Conservation (phyloP, 1,140 invertebrate genomes). For the Calosoma granatense region DNA sequence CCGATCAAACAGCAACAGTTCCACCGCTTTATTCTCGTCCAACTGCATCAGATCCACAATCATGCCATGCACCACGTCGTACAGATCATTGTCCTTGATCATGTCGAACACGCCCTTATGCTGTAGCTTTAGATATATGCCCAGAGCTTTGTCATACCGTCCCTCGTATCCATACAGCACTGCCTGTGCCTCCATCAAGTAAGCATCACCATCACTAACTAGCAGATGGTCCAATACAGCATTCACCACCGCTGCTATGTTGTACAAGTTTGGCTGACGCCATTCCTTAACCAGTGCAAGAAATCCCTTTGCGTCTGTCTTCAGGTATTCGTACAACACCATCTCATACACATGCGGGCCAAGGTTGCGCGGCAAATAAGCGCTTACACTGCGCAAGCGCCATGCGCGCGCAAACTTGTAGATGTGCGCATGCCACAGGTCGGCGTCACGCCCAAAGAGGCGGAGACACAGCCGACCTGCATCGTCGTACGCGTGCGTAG, state of each 20-base stretch:
- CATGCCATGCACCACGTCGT: constrained; percentile 73
- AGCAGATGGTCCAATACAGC: constrained; percentile 66
- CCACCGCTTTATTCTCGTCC: constrained; percentile 72
- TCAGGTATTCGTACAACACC: constrained; percentile 88
- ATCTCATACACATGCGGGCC: constrained; percentile 88
- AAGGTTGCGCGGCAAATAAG: constrained; percentile 70
- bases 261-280: constrained; percentile 73
- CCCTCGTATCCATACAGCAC: constrained; percentile 84
- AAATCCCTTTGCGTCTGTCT: constrained; percentile 61
- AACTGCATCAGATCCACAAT: constrained; percentile 85
- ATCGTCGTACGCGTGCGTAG: constrained; percentile 60
- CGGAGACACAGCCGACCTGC: constrained; percentile 79
- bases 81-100: constrained; percentile 75
- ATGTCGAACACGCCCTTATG: constrained; percentile 80
- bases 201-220: constrained; percentile 48
- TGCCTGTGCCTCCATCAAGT: constrained; percentile 80
- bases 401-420: constrained; percentile 80
- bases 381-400: constrained; percentile 74
- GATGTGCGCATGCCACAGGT: constrained; percentile 89
- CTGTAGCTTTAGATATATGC: constrained; percentile 82
- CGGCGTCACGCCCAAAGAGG: constrained; percentile 69
- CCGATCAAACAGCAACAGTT: constrained; percentile 68
- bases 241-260: constrained; percentile 76
- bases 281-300: constrained; percentile 63
- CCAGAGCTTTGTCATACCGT: constrained; percentile 86